Evolutionary conservation across 2,797 vertebrate genomes (phyloP).

Genomic region (Cottoperca gobio): DNA sequence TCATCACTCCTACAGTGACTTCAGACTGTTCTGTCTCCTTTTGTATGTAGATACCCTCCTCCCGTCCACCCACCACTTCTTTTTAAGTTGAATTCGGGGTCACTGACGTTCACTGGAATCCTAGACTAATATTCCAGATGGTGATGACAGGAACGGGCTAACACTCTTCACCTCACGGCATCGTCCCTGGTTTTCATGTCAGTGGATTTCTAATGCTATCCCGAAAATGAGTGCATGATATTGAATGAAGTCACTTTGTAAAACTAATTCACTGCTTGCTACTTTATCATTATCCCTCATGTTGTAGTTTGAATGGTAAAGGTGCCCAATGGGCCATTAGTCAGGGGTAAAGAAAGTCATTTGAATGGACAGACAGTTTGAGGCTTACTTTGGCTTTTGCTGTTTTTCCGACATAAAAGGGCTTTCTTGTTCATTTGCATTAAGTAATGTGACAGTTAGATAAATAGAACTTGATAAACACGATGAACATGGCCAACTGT

Average conservation of each 20-base stretch:
- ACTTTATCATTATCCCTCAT: neutral
- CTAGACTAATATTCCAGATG: conserved; percentile 89
- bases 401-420: neutral
- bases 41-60: conserved; percentile 6
- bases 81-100: conserved; percentile 85
- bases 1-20: conserved; percentile 38
- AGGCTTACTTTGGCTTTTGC: neutral
- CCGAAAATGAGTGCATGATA: neutral
- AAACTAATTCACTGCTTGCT: neutral
- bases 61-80: conserved; percentile 21
- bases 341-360: neutral
- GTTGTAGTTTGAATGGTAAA: neutral
- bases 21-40: conserved; percentile 9
- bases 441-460: neutral
- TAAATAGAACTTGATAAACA: neutral
- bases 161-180: conserved; percentile 83
- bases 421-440: neutral
- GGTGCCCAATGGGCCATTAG: neutral
- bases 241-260: neutral
- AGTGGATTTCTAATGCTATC: conserved; percentile 3
- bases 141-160: conserved; percentile 69
- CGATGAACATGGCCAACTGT: neutral
- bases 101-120: conserved; percentile 84
- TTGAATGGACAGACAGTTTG: neutral
- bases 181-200: conserved; percentile 63